Evolutionary conservation across 2,888 invertebrate genomes (phyloP), one percentile per base, ranked within the genome.

Genomic region (Argyresthia albistria): DNA sequence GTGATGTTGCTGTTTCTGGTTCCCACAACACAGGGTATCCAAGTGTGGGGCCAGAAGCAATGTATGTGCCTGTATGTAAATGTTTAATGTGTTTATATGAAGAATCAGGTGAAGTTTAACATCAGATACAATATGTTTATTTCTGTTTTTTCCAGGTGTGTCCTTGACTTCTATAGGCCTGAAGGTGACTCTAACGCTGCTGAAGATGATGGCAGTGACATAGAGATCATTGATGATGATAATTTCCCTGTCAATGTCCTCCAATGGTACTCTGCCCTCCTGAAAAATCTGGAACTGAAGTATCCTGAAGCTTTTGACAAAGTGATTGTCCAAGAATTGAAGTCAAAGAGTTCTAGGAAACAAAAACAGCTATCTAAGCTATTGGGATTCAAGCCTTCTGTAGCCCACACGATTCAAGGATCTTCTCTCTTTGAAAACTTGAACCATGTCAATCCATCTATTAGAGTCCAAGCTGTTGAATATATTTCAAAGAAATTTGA

Each of bases 221-320:
- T 87, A 43, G 84, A 84, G 69, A 80, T 87, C n/a, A 70, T 84
- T 54, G 84, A 84, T 55, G 80, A 73, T 53, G 68, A 71, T 43
- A 60, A 73, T 3, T 79, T 72, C 60, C 56, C 76, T 4, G 63
- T 70, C 16, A 83, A 76, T 59, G 71, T 86, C 15, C 65, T 82
- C 12, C 63, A 67, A 0, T 91, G 91, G 91, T 91, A 89, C 59
- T 86, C 87, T 0, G 60, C 74, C 14, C 81, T 91, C 36, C 63
- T 94, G 0, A 87, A 89, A 55, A 89, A 79, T 25, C 69, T 95
- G 1, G 95, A 95, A 72, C 84, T 75, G 4, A 91, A 91, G 59
- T 95, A 95, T 69, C 93, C 95, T 0, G 80, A 82, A 0, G 89
- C 89, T 10, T 95, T 95, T 67, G 95, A 95, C 64, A 79, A 84